Percentiles rank a stretch among this genome's conserved stretches.
These are phyloP conservation scores for Eulithis testata DNA, from an alignment of 2,888 invertebrate genomes.

Conservation along the genomic window DNA sequence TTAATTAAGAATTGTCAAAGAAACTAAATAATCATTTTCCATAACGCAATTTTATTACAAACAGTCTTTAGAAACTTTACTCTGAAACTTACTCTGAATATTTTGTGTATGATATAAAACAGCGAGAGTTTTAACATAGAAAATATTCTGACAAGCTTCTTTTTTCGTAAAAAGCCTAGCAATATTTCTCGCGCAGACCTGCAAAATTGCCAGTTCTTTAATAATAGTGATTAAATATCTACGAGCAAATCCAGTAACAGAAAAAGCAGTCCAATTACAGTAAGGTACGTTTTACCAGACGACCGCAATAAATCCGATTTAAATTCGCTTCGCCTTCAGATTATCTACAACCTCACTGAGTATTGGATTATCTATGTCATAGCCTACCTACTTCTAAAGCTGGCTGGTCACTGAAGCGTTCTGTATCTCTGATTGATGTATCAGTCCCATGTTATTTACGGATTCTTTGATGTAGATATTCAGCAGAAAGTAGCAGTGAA, in stretches of 20 bases:
- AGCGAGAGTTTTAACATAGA: not conserved
- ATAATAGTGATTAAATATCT: constrained; percentile 7
- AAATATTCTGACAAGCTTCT: not conserved
- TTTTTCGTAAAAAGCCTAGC: not conserved
- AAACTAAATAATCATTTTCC: no score
- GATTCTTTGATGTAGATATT: no score
- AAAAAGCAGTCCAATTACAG: constrained; percentile 18
- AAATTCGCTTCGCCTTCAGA: constrained; percentile 19
- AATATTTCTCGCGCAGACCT: not conserved
- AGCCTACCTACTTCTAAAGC: not conserved
- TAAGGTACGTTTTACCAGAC: constrained; percentile 8
- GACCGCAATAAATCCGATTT: constrained; percentile 22
- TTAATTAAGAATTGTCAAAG: no score
- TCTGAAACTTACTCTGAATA: no score
- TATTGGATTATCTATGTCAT: constrained; percentile 12
- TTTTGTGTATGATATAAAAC: no score
- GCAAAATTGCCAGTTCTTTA: not conserved
- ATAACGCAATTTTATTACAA: no score
- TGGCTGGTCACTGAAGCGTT: not conserved
- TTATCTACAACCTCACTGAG: constrained; percentile 18
- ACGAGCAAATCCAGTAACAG: constrained; percentile 2
- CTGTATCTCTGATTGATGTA: not conserved
- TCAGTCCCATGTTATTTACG: not conserved
- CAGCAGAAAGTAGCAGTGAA: no score
- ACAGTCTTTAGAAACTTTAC: no score